Base-by-base conservation (phyloP, 2,113 vertebrate genomes). In the Sturnus vulgaris region DNA sequence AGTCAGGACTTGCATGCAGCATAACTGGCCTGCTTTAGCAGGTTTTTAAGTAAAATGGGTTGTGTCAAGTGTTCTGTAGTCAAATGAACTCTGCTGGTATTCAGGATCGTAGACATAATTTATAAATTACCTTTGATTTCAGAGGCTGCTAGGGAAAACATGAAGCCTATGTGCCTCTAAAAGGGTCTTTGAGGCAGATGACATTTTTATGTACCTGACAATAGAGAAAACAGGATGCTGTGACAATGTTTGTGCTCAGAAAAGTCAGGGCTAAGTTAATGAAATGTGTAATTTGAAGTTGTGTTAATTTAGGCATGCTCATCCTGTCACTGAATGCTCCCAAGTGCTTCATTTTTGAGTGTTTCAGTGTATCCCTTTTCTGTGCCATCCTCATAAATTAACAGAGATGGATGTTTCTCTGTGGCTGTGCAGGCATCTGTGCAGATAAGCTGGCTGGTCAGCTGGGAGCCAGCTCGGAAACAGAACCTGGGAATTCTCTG, bases 401-500 rank as follows among this genome's bases (percentile, higher is more conserved):
- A 5, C 31, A 46, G 82, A 40, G 70, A 64, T 10, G 64, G 57
- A 3, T 64, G 10, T 89, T 87, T 57, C 61, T 86, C 52, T 28
- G 5, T 78, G 77, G 33, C 69, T 64, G 33, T 35, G 82, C 78
- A 70, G 78, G 50, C 73, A 71, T 83, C 89, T 94, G 87, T 89
- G 82, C 35, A 15, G 72, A 86, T 80, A 81, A 86, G 21, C 79
- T 79, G 82, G 10, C 46, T 85, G 57, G 35, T 79, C 87, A 79
- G 13, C 70, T 76, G 95, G 84, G 84, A 95, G 25, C 40, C 57
- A 10, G 73, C 42, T 94, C 59, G 88, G 79, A 47, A 75, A 27
- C 49, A 53, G 53, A 57, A 52, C 44, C 27, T 15, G 49, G 23
- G 49, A 59, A 15, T 7, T 13, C 47, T 61, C 37, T 64, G 76